Conservation (phyloP, 1,140 invertebrate genomes). For the Harpegnathos saltator region DNA sequence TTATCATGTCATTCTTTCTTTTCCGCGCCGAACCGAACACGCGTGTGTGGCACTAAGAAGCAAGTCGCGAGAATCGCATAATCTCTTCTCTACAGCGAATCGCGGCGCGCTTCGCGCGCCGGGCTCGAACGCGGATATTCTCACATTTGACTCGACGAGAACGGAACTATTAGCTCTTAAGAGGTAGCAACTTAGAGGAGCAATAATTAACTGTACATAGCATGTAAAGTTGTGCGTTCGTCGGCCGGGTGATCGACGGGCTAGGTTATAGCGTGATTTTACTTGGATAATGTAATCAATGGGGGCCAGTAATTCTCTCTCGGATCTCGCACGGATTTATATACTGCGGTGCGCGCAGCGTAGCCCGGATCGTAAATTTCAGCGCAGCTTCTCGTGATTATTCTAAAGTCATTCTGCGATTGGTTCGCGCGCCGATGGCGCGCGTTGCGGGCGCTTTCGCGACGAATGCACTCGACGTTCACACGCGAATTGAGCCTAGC, state of each 20-base stretch:
- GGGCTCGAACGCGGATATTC: conserved; percentile 37
- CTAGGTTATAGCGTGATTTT: conserved; percentile 67
- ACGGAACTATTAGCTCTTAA: conserved; percentile 76
- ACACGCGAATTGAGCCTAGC: not conserved
- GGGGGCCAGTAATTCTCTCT: conserved; percentile 86
- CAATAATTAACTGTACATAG: conserved; percentile 75
- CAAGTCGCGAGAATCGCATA: conserved; percentile 14
- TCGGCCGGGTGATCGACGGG: conserved; percentile 32
- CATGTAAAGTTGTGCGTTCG: conserved; percentile 66
- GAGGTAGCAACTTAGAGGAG: conserved; percentile 58
- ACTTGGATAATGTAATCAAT: conserved; percentile 81
- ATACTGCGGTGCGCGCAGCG: conserved; percentile 79
- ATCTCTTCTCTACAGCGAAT: conserved; percentile 4
- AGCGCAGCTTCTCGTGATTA: conserved; percentile 13
- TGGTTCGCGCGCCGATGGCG: not conserved
- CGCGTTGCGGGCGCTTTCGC: not conserved
- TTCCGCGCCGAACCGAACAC: conserved; percentile 8
- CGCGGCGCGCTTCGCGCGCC: not conserved
- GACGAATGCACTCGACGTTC: too few species aligned
- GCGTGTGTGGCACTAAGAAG: not conserved
- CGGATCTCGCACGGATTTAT: conserved; percentile 85
- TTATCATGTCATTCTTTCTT: conserved; percentile 36
- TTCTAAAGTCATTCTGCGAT: not conserved
- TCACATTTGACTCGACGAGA: conserved; percentile 62
- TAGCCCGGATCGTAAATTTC: conserved; percentile 55